A percentile compares a stretch with the other conserved stretches of the same genome.
Evolutionary conservation across 2,888 invertebrate genomes (phyloP).

Genomic region (Plebejus anna): DNA sequence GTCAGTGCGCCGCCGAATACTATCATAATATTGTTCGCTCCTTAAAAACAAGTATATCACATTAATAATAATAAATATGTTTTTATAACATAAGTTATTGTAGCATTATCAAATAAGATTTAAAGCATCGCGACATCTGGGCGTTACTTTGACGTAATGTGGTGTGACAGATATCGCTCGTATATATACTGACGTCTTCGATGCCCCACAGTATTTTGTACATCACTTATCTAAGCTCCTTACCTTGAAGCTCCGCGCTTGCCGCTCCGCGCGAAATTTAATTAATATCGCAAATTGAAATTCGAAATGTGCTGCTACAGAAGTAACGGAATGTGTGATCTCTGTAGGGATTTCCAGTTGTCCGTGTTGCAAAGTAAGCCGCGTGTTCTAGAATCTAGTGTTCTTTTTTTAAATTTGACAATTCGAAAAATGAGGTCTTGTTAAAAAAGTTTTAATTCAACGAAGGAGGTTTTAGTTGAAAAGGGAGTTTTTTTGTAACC

Average conservation of each 20-base stretch:
- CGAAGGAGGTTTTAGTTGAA: neutral
- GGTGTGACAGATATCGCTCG: conserved; percentile 69
- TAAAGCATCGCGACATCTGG: conserved; percentile 69
- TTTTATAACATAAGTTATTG: conserved; percentile 56
- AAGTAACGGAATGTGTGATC: conserved; percentile 69
- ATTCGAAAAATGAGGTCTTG: neutral
- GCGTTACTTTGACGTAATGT: conserved; percentile 77
- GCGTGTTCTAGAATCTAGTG: conserved; percentile 28
- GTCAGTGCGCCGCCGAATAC: neutral
- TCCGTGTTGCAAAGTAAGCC: conserved; percentile 68
- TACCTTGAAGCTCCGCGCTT: conserved; percentile 72
- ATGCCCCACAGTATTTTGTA: conserved; percentile 68
- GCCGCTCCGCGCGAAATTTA: conserved; percentile 50
- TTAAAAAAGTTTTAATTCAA: neutral
- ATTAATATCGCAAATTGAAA: conserved; percentile 32
- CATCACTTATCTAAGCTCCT: conserved; percentile 74
- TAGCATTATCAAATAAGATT: conserved; percentile 67
- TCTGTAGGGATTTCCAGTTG: conserved; percentile 72
- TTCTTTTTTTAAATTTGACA: conserved; percentile 3
- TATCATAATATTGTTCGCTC: conserved; percentile 18
- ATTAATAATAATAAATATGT: conserved; percentile 32
- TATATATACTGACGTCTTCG: conserved; percentile 73
- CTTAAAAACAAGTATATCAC: conserved; percentile 23
- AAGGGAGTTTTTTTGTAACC: neutral
- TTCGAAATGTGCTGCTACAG: conserved; percentile 72